Evolutionary conservation across 1,140 invertebrate species (phyloP).

Genomic region (Dinothrombium tinctorium): DNA sequence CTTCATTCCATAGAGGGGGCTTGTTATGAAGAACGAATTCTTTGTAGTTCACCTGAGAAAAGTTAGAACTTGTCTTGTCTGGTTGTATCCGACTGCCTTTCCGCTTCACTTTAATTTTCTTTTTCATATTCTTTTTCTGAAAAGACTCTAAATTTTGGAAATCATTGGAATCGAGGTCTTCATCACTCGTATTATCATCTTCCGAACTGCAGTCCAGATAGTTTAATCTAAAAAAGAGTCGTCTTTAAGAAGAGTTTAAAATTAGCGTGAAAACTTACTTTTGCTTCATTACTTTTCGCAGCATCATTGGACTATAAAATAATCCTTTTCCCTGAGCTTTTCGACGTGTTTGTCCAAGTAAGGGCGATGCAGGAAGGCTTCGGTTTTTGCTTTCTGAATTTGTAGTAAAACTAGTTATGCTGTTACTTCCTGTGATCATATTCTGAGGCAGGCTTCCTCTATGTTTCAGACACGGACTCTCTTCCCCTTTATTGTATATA

Average conservation of each 20-base stretch:
- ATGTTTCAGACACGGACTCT: too few relatives aligned
- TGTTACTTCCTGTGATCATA: background rate
- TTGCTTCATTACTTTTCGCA: slow-evolving; percentile 15
- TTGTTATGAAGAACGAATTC: slow-evolving; percentile 96
- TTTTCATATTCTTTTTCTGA: slow-evolving; percentile 73
- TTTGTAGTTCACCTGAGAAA: slow-evolving; percentile 15
- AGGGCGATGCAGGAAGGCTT: slow-evolving; percentile 5
- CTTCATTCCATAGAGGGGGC: slow-evolving; percentile 98
- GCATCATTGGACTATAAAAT: slow-evolving; percentile 16
- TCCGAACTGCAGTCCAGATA: slow-evolving; percentile 37
- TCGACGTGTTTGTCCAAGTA: background rate
- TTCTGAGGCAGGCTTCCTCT: background rate
- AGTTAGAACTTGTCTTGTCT: background rate
- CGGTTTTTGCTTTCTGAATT: background rate
- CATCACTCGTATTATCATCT: slow-evolving; percentile 31
- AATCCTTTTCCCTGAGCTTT: slow-evolving; percentile 11
- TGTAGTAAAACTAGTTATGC: background rate
- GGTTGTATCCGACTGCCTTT: slow-evolving; percentile 9
- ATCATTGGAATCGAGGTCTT: slow-evolving; percentile 25
- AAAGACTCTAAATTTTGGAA: slow-evolving; percentile 76
- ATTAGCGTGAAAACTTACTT: slow-evolving; percentile 28
- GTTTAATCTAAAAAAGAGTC: slow-evolving; percentile 8
- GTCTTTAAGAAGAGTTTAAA: background rate
- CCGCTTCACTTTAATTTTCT: slow-evolving; percentile 22
- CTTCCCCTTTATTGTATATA: too few relatives aligned